Base-by-base conservation (phyloP, 2,113 vertebrate species). In the Typhlomys cinereus region DNA sequence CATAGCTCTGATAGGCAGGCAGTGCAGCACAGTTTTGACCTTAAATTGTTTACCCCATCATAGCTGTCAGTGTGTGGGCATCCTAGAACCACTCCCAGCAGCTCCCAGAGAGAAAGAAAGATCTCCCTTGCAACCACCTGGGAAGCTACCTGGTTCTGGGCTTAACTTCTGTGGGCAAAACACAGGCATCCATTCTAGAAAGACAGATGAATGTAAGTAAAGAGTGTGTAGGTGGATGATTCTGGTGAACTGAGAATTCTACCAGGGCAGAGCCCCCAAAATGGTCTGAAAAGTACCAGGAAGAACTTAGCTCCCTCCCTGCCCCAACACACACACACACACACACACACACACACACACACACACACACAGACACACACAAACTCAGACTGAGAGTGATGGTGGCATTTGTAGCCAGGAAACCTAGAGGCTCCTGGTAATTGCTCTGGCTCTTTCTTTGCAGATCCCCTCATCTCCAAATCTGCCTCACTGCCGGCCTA, bases 401-500 rank as follows among this genome's bases (percentile, higher is more conserved):
- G 4, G 3, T 54, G 52, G 64, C 52, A 54, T 70, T 34, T 59
- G 39, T 41, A 54, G 29, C 29, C n/a, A 74, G 66, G 14, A 57
- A 44, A 25, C 23, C 27, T 92, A 41, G 13, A 27, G 11, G 0
- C 46, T 85, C 46, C 59, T 70, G 2, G 14, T 92, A 15, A 92
- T 18, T 34, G 31, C 27, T 41, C 31, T 67, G 70, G 64, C 64
- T 89, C 75, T 59, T 95, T 92, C 71, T 92, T 97, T 90, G 66
- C 97, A 99, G 99, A 99, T 97, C 98, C 99, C 1, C 99, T 99
- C 95, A 99, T 98, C 94, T 99, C 99, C 21, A 99, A 99, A 95
- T 99, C 99, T 0, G 98, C 99, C 41, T 99, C 99, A 23, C 98
- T 99, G 39, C 99, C 99, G 92, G 99, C 99, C 95, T 99, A 99